Conservation (phyloP, 2,113 vertebrate genomes). For the Plecturocebus donacophilus region DNA sequence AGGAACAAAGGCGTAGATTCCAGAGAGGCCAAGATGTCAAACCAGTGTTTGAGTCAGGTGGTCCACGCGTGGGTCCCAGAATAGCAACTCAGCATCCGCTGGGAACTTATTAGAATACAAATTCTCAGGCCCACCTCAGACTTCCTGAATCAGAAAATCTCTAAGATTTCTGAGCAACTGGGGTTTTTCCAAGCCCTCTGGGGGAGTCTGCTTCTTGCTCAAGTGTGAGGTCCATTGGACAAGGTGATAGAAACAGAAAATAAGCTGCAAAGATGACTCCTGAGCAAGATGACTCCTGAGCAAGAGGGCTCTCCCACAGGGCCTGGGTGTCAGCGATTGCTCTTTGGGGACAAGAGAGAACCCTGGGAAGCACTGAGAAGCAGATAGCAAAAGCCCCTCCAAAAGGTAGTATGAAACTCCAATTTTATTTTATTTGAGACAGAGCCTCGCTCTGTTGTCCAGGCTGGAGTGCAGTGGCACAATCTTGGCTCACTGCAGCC, state of each 20-base stretch:
- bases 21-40: neutral
- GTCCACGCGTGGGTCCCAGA: neutral
- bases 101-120: neutral
- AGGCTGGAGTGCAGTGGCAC: no score
- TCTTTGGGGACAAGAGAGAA: neutral
- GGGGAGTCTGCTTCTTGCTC: neutral
- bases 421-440: no score
- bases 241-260: neutral
- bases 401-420: neutral
- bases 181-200: neutral
- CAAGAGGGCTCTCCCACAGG: fast-evolving
- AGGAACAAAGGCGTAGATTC: neutral
- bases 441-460: no score
- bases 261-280: neutral
- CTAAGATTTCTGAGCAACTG: neutral
- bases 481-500: no score
- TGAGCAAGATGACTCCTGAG: neutral
- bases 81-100: no score
- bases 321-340: no score
- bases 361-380: neutral
- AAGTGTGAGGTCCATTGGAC: neutral
- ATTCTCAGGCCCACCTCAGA: neutral
- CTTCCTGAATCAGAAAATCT: neutral
- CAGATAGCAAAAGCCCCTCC: neutral
- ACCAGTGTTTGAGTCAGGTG: neutral